phyloP scores from a whole-genome alignment of 2,113 vertebrate genomes.

The Melanocharis versteri region DNA sequence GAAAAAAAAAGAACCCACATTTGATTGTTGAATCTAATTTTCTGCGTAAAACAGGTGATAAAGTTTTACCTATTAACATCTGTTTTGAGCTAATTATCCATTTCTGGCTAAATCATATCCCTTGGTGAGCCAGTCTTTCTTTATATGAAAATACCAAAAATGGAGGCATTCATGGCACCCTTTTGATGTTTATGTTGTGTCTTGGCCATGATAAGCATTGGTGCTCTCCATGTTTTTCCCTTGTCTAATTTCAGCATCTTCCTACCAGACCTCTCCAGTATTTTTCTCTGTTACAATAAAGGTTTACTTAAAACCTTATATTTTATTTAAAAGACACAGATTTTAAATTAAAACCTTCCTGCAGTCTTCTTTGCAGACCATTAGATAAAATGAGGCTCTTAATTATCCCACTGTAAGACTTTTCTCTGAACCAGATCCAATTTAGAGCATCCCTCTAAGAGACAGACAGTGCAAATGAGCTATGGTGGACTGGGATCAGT shows the following conservation, averaged over 20 bases:
- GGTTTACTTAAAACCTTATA: neutral
- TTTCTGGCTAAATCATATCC: constrained; percentile 17
- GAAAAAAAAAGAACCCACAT: neutral
- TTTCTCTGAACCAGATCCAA: neutral
- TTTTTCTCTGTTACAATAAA: neutral
- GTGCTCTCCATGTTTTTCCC: neutral
- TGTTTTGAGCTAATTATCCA: constrained; percentile 39
- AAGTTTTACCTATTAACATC: constrained; percentile 58
- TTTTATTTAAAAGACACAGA: neutral
- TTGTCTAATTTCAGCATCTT: neutral
- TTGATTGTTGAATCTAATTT: constrained; percentile 45
- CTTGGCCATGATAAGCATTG: neutral
- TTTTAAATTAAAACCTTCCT: neutral
- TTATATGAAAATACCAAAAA: neutral
- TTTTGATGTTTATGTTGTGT: neutral
- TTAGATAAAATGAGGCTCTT: neutral
- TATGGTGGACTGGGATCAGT: neutral
- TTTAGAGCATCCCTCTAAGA: neutral
- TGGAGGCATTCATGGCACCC: neutral
- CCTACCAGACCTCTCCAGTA: neutral
- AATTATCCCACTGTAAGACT: neutral
- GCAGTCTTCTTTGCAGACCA: neutral
- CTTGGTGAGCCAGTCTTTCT: neutral
- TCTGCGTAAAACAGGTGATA: constrained; percentile 53
- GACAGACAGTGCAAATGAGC: neutral